Conservation (phyloP, 2,113 vertebrate species). For the Amia ocellicauda region DNA sequence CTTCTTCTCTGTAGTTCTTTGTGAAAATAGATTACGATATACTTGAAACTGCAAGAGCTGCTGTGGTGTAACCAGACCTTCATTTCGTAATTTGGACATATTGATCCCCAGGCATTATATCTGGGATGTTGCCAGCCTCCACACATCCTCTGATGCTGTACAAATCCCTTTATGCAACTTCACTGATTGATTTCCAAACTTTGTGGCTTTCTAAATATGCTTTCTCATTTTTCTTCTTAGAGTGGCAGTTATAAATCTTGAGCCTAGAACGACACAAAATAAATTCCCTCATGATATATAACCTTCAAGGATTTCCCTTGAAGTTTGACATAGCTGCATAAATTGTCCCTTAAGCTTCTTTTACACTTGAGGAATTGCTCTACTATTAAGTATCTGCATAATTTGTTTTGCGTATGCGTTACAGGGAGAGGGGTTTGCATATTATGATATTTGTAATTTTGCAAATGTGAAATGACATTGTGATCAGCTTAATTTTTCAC, state of each 20-base stretch:
- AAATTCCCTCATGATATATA: conserved; percentile 30
- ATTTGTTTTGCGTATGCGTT: conserved; percentile 11
- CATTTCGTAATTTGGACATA: conserved; percentile 17
- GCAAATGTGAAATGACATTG: conserved; percentile 17
- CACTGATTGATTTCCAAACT: conserved; percentile 38
- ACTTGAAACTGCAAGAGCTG: conserved; percentile 4
- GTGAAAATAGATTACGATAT: conserved; percentile 17
- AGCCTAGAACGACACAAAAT: conserved; percentile 27
- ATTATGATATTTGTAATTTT: conserved; percentile 19
- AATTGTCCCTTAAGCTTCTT: conserved; percentile 23
- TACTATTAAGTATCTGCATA: conserved; percentile 18
- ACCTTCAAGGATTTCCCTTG: conserved; percentile 34
- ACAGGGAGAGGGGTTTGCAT: conserved; percentile 16
- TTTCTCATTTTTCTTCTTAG: conserved; percentile 23
- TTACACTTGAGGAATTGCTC: conserved; percentile 15
- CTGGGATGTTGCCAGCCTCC: conserved; percentile 16
- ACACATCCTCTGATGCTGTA: neutral
- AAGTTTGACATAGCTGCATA: conserved; percentile 33
- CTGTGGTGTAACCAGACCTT: conserved; percentile 10
- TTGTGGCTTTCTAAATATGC: conserved; percentile 30
- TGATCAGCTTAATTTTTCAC: conserved; percentile 19
- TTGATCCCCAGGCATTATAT: conserved; percentile 11
- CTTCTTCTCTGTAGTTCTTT: conserved; percentile 5
- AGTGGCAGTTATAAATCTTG: conserved; percentile 34
- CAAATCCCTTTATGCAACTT: conserved; percentile 23